Percentiles rank a stretch among this genome's conserved stretches.
Conservation (phyloP, 2,113 vertebrate species). For the Hydrolagus affinis region DNA sequence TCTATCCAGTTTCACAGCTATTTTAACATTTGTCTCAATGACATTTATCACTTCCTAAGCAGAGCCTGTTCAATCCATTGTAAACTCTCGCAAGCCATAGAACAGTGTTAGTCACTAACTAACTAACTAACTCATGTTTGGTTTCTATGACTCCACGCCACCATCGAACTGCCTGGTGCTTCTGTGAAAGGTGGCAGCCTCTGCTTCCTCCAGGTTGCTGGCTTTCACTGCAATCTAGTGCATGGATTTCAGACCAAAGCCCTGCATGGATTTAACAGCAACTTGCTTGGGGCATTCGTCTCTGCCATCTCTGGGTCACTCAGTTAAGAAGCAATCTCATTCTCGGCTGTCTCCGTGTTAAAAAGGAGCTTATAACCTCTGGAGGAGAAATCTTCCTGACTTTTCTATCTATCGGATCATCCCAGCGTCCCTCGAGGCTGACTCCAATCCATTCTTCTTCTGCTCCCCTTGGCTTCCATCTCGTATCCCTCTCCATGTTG, state of each 20-base stretch:
- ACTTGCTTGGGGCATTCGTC: conserved; percentile 64
- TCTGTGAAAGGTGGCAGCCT: no score
- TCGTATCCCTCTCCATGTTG: conserved; percentile 75
- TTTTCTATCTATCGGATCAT: conserved; percentile 40
- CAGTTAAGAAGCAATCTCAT: conserved; percentile 90
- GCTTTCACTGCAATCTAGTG: conserved; percentile 84
- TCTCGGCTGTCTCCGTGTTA: conserved; percentile 81
- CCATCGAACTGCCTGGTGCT: no score
- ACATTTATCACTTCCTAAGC: no score
- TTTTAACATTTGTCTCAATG: no score
- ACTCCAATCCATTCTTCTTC: conserved; percentile 66
- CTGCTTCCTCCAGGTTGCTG: conserved; percentile 39
- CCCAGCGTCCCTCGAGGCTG: conserved; percentile 67
- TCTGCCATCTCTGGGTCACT: conserved; percentile 43
- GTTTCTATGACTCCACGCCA: no score
- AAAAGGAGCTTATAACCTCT: conserved; percentile 62
- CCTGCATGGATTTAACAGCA: conserved; percentile 87
- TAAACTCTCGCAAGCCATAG: no score
- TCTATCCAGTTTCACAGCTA: no score
- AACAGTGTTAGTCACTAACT: no score
- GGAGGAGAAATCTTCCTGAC: conserved; percentile 46
- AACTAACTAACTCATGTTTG: no score
- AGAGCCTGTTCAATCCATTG: no score
- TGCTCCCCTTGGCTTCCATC: conserved; percentile 83
- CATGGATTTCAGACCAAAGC: conserved; percentile 82